These are phyloP conservation scores for Nothobranchius kuhntae DNA, from an alignment of 2,113 vertebrate species.

Conservation along the genomic window DNA sequence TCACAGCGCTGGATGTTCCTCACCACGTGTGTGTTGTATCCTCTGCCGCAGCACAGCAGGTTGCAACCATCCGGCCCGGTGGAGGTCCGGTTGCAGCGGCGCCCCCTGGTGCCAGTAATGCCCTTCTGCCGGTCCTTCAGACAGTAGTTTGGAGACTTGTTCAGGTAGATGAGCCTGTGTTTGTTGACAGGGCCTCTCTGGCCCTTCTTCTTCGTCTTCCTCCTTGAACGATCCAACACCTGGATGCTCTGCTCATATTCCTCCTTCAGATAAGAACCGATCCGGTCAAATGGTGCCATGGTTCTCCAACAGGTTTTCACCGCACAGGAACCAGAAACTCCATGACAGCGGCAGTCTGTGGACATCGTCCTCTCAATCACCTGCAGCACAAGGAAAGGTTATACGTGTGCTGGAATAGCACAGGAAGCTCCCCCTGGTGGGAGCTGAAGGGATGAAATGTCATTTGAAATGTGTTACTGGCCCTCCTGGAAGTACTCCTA, in stretches of 20 bases:
- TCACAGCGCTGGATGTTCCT: conserved; percentile 90
- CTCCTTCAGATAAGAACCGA: conserved; percentile 90
- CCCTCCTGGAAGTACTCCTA: too few relatives aligned
- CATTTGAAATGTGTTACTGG: too few relatives aligned
- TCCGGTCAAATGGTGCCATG: conserved; percentile 89
- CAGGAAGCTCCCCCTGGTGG: too few relatives aligned
- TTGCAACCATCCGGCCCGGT: conserved; percentile 87
- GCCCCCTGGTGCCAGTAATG: conserved; percentile 88
- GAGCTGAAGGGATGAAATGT: too few relatives aligned
- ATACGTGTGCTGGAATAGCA: too few relatives aligned
- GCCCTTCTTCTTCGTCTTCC: conserved; percentile 84
- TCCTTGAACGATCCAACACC: conserved; percentile 83
- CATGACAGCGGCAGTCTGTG: conserved; percentile 94
- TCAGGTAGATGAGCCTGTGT: conserved; percentile 89
- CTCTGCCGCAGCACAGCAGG: conserved; percentile 93
- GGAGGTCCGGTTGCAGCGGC: conserved; percentile 90
- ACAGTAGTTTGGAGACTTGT: conserved; percentile 96
- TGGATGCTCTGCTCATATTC: conserved; percentile 92
- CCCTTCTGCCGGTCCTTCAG: conserved; percentile 86
- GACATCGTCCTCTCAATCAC: conserved; percentile 90
- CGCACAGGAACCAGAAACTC: conserved; percentile 96
- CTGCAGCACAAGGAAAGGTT: conserved; percentile 61
- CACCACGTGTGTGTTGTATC: conserved; percentile 95
- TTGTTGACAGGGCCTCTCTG: conserved; percentile 74
- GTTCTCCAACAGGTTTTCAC: conserved; percentile 97